Evolutionary conservation across 2,797 vertebrate genomes (phyloP).

Genomic region (Sparus aurata): DNA sequence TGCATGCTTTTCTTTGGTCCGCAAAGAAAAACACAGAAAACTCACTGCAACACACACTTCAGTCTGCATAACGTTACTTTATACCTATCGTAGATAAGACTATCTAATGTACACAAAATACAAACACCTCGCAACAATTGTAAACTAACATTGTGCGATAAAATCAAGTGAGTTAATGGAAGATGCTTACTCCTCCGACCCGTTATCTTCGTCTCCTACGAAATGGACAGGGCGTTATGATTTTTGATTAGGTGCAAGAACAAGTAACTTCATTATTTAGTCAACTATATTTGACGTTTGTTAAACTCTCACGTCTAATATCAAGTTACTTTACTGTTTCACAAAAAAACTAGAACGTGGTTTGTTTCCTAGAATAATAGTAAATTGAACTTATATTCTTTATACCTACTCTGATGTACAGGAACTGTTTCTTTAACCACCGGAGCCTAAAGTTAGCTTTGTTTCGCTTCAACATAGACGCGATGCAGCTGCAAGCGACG

Average conservation of each 20-base stretch:
- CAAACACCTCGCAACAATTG: not conserved
- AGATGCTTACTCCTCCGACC: not conserved
- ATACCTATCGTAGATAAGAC: not conserved
- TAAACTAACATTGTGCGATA: not conserved
- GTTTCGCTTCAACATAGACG: not conserved
- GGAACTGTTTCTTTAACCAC: constrained; percentile 73
- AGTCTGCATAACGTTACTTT: not conserved
- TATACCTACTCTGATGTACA: accelerated
- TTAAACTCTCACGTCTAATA: too few relatives aligned
- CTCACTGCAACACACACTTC: not conserved
- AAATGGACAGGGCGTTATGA: not conserved
- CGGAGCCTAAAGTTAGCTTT: not conserved
- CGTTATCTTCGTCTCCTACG: not conserved
- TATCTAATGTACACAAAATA: not conserved
- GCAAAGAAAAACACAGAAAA: too few relatives aligned
- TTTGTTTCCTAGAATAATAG: too few relatives aligned
- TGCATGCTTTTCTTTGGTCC: not conserved
- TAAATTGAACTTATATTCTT: too few relatives aligned
- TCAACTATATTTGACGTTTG: not conserved
- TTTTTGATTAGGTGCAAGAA: not conserved
- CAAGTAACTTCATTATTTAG: not conserved
- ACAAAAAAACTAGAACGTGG: not conserved
- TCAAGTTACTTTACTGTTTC: not conserved
- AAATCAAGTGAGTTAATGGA: not conserved
- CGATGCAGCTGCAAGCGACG: constrained; percentile 10